These are phyloP conservation scores for Podotricha telesiphe DNA, from an alignment of 2,888 invertebrate species.

Conservation along the genomic window DNA sequence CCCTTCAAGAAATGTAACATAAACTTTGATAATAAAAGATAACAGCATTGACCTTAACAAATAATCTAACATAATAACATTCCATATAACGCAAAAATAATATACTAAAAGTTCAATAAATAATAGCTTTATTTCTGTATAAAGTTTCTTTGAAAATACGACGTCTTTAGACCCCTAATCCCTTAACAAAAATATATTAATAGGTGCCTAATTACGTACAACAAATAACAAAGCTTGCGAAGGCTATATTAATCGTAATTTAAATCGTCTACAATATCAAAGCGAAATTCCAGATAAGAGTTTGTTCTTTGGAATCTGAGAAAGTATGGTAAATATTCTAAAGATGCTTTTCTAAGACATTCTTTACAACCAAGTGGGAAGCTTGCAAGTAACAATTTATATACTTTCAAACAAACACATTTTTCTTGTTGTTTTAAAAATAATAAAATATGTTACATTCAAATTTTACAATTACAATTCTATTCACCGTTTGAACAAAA, in stretches of 20 bases:
- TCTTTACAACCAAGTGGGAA: conserved; percentile 12
- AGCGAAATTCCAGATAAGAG: conserved; percentile 24
- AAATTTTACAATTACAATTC: neutral
- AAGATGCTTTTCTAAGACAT: conserved; percentile 17
- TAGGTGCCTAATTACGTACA: conserved; percentile 13
- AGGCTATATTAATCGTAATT: conserved; percentile 20
- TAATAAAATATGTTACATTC: neutral
- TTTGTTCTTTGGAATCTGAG: conserved; percentile 24
- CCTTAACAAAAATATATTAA: neutral
- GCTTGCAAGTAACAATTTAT: neutral
- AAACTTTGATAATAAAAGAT: too few relatives aligned
- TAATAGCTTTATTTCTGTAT: neutral
- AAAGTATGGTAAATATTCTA: conserved; percentile 20
- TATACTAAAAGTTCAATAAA: too few relatives aligned
- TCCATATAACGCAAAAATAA: neutral
- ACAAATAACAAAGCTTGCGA: conserved; percentile 19
- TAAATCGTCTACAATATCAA: conserved; percentile 27
- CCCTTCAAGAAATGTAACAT: too few relatives aligned
- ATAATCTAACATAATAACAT: neutral
- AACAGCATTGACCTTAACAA: too few relatives aligned
- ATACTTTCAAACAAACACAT: neutral
- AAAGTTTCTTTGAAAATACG: neutral
- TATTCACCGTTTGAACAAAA: neutral
- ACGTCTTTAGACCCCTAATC: neutral
- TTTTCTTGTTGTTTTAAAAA: neutral